Evolutionary conservation across 2,113 vertebrate species (phyloP), one percentile per base, ranked within the genome.

Genomic region (Pelvicachromis taeniatus): DNA sequence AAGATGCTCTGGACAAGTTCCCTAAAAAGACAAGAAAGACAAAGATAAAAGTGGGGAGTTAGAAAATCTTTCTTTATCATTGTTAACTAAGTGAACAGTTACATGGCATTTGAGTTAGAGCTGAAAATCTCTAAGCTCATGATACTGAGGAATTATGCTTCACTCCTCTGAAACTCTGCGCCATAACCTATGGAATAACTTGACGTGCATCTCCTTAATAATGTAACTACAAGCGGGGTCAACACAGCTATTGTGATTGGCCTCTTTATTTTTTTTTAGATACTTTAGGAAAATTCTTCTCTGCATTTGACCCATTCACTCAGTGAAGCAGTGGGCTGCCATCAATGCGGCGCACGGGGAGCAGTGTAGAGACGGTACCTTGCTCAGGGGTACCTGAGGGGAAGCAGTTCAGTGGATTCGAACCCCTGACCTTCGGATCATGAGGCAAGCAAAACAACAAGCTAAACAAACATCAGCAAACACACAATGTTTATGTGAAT

Each of bases 1-100:
- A 0, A 5, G 3, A 2, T 6, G 3, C 1, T 26, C 7, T 59
- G 21, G 2, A 23, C 3, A 6, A 16, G 31, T 8, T 12, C 33
- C 23, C 92, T 94, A 13, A 13, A 88, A 86, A 48, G 26, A 80
- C 4, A 83, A 83, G 0, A 82, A 53, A 87, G 4, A 52, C 10
- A 87, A 17, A 52, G 3, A 55, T 26, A 21, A 56, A 61, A 86
- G 5, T 12, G 2, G 23, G 70, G 8, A 82, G 17, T 33, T 56
- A 14, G 9, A 23, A 54, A 21, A 21, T 10, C n/a, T 54, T 68
- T 40, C 7, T 68, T 9, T 68, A 0, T 7, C 61, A 42, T 42
- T 42, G 0, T 68, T 68, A 23, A 68, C n/a, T 3, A 68, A 23
- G n/a, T 65, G 4, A 0, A 21, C 33, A 65, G 59, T 10, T 21